phyloP scores from a whole-genome alignment of 2,113 vertebrate genomes.

The Melanocharis versteri region DNA sequence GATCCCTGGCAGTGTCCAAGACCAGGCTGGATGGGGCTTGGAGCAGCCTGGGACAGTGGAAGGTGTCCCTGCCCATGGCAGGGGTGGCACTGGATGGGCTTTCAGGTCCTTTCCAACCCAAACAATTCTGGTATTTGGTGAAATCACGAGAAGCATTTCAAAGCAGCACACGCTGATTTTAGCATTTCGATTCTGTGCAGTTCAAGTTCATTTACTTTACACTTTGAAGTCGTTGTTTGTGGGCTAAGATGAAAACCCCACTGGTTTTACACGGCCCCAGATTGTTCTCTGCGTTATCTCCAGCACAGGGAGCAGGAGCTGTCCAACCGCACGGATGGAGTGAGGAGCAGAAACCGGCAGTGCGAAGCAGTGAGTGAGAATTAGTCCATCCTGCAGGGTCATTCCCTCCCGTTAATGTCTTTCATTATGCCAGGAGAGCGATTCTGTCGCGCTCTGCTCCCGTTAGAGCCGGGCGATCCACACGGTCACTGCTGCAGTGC shows the following conservation, averaged over 20 bases:
- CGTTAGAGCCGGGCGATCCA: not conserved
- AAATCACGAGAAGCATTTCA: not conserved
- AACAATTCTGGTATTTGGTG: rapidly evolving
- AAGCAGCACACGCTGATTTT: not conserved
- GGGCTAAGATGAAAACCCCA: not conserved
- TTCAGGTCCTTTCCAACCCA: not conserved
- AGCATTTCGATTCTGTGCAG: not conserved
- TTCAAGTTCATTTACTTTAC: not conserved
- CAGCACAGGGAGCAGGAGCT: not conserved
- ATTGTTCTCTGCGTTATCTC: not conserved
- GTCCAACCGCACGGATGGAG: not conserved
- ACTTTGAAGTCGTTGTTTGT: not conserved
- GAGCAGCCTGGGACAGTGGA: not conserved
- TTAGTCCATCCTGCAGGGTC: not conserved
- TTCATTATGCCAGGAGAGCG: not conserved
- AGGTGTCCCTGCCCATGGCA: not conserved
- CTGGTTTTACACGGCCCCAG: not conserved
- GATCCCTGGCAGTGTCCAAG: not conserved
- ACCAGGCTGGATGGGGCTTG: rapidly evolving
- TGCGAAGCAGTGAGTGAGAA: not conserved
- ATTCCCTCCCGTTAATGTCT: not conserved
- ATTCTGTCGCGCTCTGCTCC: not conserved
- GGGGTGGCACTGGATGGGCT: rapidly evolving
- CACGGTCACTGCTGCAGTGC: not conserved
- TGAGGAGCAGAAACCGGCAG: not conserved